Percentiles rank a stretch among this genome's conserved stretches.
These are phyloP conservation scores for Achlya flavicornis DNA, from an alignment of 2,888 invertebrate species.

Conservation along the genomic window DNA sequence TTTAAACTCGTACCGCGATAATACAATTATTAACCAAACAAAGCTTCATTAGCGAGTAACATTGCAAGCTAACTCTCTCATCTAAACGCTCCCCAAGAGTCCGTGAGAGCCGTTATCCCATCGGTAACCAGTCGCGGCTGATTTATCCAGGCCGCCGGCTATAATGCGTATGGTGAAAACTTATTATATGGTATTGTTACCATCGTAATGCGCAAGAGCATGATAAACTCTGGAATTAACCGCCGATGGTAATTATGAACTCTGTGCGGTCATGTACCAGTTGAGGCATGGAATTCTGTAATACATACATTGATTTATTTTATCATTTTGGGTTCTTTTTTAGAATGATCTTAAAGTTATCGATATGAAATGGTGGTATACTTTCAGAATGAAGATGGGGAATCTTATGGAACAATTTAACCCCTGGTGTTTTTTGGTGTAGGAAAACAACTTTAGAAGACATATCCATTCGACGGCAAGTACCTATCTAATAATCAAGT, in stretches of 20 bases:
- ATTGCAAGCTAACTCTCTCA: slow-evolving; percentile 17
- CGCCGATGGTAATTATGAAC: neutral
- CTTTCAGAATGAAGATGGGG: no score
- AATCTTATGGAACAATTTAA: no score
- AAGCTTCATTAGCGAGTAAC: neutral
- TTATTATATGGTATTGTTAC: slow-evolving; percentile 36
- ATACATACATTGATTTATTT: no score
- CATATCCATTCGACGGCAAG: no score
- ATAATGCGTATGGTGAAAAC: slow-evolving; percentile 44
- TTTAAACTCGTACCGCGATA: no score
- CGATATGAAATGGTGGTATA: no score
- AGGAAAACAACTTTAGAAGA: no score
- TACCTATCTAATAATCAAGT: no score
- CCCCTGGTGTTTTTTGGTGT: no score
- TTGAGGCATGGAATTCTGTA: neutral
- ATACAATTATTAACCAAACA: neutral
- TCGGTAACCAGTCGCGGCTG: slow-evolving; percentile 53
- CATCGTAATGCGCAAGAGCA: slow-evolving; percentile 7
- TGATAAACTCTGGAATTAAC: slow-evolving; percentile 8
- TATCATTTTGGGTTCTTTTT: no score
- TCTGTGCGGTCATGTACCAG: neutral
- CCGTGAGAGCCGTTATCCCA: slow-evolving; percentile 52
- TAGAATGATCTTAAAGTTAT: no score
- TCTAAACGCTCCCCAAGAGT: slow-evolving; percentile 37
- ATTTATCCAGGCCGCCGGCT: slow-evolving; percentile 51